These are phyloP conservation scores for Clarias laeviceps DNA, from an alignment of 2,797 vertebrate species.

Conservation along the genomic window DNA sequence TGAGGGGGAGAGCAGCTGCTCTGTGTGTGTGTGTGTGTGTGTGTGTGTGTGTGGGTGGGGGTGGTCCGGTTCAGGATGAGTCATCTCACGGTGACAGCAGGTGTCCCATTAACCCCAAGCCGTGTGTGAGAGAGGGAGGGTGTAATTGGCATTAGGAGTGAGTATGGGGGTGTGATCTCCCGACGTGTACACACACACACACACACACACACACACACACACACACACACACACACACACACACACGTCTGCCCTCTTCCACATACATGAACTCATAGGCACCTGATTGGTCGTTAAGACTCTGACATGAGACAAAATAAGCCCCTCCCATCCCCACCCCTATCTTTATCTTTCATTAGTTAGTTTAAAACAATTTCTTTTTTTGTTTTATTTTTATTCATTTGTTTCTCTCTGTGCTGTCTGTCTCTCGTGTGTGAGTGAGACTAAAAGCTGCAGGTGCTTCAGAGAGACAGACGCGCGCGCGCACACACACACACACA, in stretches of 20 bases:
- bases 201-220: neutral
- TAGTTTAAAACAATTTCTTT: neutral
- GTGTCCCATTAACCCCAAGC: conserved; percentile 57
- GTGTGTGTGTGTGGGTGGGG: conserved; percentile 14
- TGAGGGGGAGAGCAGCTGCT: conserved; percentile 39
- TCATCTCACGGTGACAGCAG: conserved; percentile 63
- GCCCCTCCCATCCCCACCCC: neutral
- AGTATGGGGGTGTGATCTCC: neutral
- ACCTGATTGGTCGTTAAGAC: neutral
- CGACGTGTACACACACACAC: neutral
- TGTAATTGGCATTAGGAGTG: neutral
- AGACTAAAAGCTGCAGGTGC: conserved; percentile 69
- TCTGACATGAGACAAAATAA: neutral
- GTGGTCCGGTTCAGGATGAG: conserved; percentile 62
- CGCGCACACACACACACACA: no score
- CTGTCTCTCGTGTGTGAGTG: conserved; percentile 68
- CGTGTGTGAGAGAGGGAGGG: conserved; percentile 32
- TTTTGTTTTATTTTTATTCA: neutral
- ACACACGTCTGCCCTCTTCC: neutral
- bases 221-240: neutral
- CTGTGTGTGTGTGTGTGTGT: conserved; percentile 12
- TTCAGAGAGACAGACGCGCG: conserved; percentile 54
- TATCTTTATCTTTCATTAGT: neutral
- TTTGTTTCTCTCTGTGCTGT: conserved; percentile 30
- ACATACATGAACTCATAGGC: neutral